Evolutionary conservation across 2,888 invertebrate species (phyloP), one percentile per base, ranked within the genome.

Genomic region (Rapana venosa): DNA sequence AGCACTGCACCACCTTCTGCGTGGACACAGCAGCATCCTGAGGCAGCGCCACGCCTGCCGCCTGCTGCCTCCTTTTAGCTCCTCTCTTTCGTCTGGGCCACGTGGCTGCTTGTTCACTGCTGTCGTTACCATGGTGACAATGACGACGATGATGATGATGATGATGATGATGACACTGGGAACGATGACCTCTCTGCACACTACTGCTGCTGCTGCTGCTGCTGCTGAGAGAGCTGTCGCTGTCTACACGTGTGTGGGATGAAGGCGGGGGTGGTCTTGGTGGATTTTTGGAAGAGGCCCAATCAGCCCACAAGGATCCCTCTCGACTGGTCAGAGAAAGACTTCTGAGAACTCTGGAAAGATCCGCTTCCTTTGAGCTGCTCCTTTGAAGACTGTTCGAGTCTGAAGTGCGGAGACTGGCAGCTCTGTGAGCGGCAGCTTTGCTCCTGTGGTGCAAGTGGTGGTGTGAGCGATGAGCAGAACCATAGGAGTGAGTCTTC

Each of bases 91-190:
- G 36, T 26, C 86, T 86, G 11, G 86, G 66, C 86, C 86, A 86
- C 26, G 86, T 86, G 26, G 61, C 61, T 22, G 86, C 66, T 58
- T 66, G 86, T 26, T 86, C 66, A 35, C 66, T 86, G 86, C 85
- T 56, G 20, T n/a, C 35, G 15, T 85, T 30, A 11, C 84, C 58
- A 79, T 32, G 32, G 5, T 36, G 47, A 47, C 17, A 58, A 15
- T 30, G 58, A 85, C 22, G 58, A 15, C 30, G 30, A 17, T 35
- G 58, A 58, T 20, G 30, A 85, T 20, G 30, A 47, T 36, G 58
- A 2, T 30, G 47, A 47, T 30, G 84, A 58, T 20, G 30, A 58
- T 30, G 30, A 2, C 8, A 58, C 58, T 85, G 30, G 30, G n/a
- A 11, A 77, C 20, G 13, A 47, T 47, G 47, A 47, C 47, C 26